Conservation (phyloP, 2,113 vertebrate species). For the Ciconia boyciana region DNA sequence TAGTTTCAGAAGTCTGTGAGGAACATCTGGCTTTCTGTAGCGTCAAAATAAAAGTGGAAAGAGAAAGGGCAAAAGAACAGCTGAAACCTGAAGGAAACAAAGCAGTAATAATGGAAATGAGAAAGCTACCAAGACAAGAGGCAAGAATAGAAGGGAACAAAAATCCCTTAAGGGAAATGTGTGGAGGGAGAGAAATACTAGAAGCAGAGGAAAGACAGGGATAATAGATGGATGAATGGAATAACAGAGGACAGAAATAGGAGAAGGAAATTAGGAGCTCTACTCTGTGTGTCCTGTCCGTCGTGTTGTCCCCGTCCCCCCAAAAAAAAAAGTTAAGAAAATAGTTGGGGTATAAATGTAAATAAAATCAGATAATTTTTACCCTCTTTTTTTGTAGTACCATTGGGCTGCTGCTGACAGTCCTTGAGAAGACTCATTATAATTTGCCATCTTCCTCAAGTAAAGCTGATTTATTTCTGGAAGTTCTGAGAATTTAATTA, state of each 20-base stretch:
- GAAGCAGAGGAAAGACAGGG: not conserved
- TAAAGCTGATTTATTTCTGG: not conserved
- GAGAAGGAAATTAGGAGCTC: not conserved
- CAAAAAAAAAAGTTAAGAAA: not conserved
- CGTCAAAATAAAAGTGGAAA: not conserved
- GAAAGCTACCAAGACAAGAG: not conserved
- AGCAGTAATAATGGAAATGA: not conserved
- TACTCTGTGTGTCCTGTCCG: not conserved
- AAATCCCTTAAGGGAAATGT: not conserved
- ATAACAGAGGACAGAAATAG: not conserved
- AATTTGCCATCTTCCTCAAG: not conserved
- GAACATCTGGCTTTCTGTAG: not conserved
- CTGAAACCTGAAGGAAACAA: slow-evolving; percentile 23
- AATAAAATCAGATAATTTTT: not conserved
- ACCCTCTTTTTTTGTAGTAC: not conserved
- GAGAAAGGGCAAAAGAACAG: not conserved
- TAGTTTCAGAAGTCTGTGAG: not conserved
- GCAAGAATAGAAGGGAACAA: slow-evolving; percentile 6
- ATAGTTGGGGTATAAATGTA: not conserved
- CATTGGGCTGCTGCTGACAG: not conserved
- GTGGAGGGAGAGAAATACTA: not conserved
- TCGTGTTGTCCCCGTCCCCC: too few species aligned
- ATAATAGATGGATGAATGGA: not conserved
- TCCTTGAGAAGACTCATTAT: not conserved
- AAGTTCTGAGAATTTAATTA: not conserved